Base-by-base conservation (phyloP, 2,888 invertebrate genomes). In the Heteromurus nitidus region DNA sequence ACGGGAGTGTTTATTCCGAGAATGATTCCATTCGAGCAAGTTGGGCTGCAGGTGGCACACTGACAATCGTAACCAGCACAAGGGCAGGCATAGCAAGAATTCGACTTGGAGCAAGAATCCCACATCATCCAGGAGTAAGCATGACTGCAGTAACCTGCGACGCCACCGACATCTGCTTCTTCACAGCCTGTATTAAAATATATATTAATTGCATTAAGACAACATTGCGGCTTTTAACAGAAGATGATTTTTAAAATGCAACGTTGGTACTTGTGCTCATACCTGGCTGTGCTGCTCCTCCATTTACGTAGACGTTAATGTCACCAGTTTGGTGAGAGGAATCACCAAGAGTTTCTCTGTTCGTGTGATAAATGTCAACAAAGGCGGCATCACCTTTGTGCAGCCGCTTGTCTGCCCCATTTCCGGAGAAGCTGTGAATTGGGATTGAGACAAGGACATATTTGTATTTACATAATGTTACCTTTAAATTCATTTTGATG, bases 341-440 rank as follows among this genome's bases (percentile, higher is more conserved):
- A 30, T 82, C 81, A 53, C 82, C 82, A n/a, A 84, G 44, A n/a
- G 69, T 73, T 30, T 77, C 80, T 62, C 42, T 31, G 28, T 84
- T 85, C 0, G 83, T 69, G 28, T 85, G 80, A 44, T 85, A 85
- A 62, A 85, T 81, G n/a, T 83, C 85, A 0, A 85, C 85, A 55
- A 84, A 84, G 0, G 30, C 16, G 11, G 85, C 85, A 22, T 83
- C 82, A 18, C 76, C 73, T 44, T 69, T 64, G 53, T 70, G 24
- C 11, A 85, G 62, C 20, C 82, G 44, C 60, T 83, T 80, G 62
- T 77, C 77, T n/a, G 13, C 20, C 18, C 60, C 42, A 1, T 16
- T 76, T 85, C 79, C 24, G 50, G 1, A 18, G 58, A 69, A 44
- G 80, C 47, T 47, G n/a, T n/a, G n/a, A n/a, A n/a, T n/a, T n/a